A percentile compares a stretch with the other conserved stretches of the same genome.
Evolutionary conservation across 35 echinoderm and acorn worm species (phyloP).

Genomic region (Eucidaris tribuloides): DNA sequence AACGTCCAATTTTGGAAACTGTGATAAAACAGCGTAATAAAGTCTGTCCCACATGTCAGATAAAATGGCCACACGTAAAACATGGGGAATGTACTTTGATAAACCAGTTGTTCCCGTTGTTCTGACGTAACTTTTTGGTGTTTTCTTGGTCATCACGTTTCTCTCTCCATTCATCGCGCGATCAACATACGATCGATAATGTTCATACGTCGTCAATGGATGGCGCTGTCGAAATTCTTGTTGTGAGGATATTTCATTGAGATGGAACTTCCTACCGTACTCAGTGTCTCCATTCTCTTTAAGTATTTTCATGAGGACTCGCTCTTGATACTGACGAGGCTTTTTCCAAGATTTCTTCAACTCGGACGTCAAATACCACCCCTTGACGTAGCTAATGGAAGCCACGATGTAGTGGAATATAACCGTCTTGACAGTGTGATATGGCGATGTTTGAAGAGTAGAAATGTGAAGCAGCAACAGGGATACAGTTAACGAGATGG

Average conservation of each 20-base stretch:
- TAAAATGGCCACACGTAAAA: not conserved
- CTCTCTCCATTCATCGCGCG: conserved; percentile 49
- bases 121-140: not conserved
- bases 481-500: not conserved
- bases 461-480: not conserved
- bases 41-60: not conserved
- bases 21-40: not conserved
- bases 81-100: conserved; percentile 27
- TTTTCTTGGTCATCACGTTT: conserved; percentile 38
- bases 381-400: not conserved
- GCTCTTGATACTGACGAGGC: conserved; percentile 33
- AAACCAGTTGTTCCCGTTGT: conserved; percentile 69
- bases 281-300: conserved; percentile 44
- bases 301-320: conserved; percentile 25
- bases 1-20: not conserved
- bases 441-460: not conserved
- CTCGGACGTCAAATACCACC: not conserved
- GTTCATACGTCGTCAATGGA: conserved; percentile 61
- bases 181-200: conserved; percentile 46
- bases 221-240: conserved; percentile 50
- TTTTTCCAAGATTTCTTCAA: not conserved
- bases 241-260: conserved; percentile 14
- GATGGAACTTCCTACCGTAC: conserved; percentile 35
- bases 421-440: not conserved
- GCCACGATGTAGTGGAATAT: not conserved